Conservation (phyloP, 37 sponge, comb jelly and placozoan genomes). For the Ephydatia muelleri region DNA sequence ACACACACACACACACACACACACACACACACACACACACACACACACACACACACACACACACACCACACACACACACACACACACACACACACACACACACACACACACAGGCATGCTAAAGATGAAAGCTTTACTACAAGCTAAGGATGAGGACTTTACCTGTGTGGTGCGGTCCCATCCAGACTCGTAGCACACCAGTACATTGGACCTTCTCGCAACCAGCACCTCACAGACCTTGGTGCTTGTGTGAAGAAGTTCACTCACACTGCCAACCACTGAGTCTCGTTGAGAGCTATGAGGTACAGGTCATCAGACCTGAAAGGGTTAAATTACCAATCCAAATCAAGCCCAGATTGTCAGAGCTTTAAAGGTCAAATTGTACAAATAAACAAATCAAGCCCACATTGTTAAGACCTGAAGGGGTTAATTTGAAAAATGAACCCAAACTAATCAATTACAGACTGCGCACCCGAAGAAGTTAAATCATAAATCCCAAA, state of each 20-base stretch:
- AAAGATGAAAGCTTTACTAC: neutral
- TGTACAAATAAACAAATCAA: neutral
- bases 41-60: too few species aligned
- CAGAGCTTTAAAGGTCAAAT: too few species aligned
- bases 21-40: too few species aligned
- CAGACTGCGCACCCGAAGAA: too few species aligned
- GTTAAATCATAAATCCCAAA: too few species aligned
- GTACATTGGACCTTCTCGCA: slow-evolving; percentile 55
- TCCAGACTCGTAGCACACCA: slow-evolving; percentile 19
- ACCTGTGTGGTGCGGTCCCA: slow-evolving; percentile 80
- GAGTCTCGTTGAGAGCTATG: slow-evolving; percentile 62
- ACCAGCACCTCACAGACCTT: slow-evolving; percentile 39
- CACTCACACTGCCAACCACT: slow-evolving; percentile 76
- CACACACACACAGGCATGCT: neutral
- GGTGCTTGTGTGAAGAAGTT: slow-evolving; percentile 56
- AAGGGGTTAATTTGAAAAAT: too few species aligned
- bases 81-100: neutral
- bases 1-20: too few species aligned
- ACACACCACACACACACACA: slow-evolving; percentile 3
- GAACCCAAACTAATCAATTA: too few species aligned
- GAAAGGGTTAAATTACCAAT: neutral
- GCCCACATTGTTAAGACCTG: neutral
- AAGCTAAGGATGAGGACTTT: neutral
- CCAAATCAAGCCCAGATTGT: too few species aligned
- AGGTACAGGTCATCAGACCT: slow-evolving; percentile 71